Evolutionary conservation across 1,140 invertebrate species (phyloP).

Genomic region (Leptopilina boulardi): DNA sequence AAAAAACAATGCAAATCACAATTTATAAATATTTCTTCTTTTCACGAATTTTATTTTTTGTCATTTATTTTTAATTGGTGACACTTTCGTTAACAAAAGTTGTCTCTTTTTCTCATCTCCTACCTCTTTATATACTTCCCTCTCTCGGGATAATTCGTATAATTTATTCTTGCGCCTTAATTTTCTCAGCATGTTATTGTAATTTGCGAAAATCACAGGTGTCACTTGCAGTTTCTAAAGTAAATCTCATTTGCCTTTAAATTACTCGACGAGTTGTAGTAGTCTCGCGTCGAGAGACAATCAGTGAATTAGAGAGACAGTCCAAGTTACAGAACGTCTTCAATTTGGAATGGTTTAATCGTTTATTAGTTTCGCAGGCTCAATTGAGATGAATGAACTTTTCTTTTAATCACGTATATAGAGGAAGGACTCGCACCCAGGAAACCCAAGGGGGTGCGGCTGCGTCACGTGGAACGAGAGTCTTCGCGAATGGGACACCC

Average conservation of each 20-base stretch:
- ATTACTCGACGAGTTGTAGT: neutral
- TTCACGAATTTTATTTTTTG: neutral
- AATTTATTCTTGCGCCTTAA: neutral
- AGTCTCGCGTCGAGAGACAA: too few species aligned
- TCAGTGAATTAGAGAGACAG: too few species aligned
- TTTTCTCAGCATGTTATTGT: neutral
- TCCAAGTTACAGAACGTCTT: slow-evolving; percentile 13
- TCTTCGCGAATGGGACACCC: slow-evolving; percentile 55
- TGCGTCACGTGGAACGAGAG: slow-evolving; percentile 25
- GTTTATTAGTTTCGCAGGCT: slow-evolving; percentile 13
- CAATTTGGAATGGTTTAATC: neutral
- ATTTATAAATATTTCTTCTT: too few species aligned
- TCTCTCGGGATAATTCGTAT: neutral
- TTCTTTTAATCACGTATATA: slow-evolving; percentile 51
- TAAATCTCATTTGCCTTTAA: slow-evolving; percentile 24
- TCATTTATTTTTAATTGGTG: neutral
- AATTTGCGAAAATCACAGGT: slow-evolving; percentile 23
- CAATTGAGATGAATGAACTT: slow-evolving; percentile 52
- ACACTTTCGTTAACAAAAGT: too few species aligned
- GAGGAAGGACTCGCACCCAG: slow-evolving; percentile 27
- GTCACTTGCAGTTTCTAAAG: slow-evolving; percentile 3
- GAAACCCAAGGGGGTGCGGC: neutral
- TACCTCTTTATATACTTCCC: neutral
- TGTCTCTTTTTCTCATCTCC: neutral
- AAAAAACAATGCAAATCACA: too few species aligned